A percentile compares a stretch with the other conserved stretches of the same genome.
These are phyloP conservation scores for Apis cerana DNA, from an alignment of 1,140 invertebrate species.

Conservation along the genomic window DNA sequence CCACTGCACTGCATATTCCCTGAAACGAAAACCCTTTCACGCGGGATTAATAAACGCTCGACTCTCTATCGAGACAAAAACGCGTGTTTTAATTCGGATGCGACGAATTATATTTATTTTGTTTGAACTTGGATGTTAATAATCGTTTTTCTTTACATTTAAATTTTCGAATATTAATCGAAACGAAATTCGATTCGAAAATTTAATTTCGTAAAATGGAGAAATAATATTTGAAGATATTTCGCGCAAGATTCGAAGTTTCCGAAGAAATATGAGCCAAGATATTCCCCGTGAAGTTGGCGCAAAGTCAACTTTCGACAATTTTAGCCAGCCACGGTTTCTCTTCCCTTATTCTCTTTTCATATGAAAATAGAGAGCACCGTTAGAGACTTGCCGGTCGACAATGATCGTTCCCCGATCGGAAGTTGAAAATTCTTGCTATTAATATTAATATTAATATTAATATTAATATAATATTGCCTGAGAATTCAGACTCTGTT, in stretches of 20 bases:
- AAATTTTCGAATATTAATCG: too few species aligned
- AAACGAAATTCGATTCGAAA: not conserved
- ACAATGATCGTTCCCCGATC: slow-evolving; percentile 3
- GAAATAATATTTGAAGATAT: not conserved
- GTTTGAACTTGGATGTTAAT: too few species aligned
- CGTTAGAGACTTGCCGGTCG: not conserved
- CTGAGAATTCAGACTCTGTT: not conserved
- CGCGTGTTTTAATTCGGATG: too few species aligned
- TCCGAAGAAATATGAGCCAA: not conserved
- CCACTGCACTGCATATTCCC: not conserved
- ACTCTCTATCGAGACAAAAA: too few species aligned
- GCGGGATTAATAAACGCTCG: not conserved
- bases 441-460: not conserved
- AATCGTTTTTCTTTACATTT: too few species aligned
- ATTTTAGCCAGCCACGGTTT: slow-evolving; percentile 50
- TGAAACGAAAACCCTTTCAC: not conserved
- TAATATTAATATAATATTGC: not conserved
- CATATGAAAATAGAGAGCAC: slow-evolving; percentile 54
- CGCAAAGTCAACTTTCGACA: slow-evolving; percentile 54
- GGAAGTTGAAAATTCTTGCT: not conserved
- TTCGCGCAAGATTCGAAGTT: too few species aligned
- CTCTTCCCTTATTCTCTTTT: slow-evolving; percentile 55
- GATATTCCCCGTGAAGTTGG: slow-evolving; percentile 51
- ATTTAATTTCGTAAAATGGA: too few species aligned
- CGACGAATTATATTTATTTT: too few species aligned